Conservation (phyloP, 37 sponge, comb jelly and placozoan genomes). For the Halisarca cf. caerulea region DNA sequence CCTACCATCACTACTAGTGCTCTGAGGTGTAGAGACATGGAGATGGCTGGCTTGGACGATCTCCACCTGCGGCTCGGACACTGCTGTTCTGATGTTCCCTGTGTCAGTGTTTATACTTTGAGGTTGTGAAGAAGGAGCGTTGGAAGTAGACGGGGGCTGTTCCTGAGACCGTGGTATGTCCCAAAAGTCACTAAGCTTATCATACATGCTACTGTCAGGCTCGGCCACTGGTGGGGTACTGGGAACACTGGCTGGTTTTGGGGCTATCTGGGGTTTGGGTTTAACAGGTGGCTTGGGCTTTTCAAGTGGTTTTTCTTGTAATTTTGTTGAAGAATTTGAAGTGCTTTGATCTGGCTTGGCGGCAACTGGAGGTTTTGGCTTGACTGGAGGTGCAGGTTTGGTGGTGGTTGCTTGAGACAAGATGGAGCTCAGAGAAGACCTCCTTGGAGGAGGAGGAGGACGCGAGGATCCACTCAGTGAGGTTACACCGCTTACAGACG, state of each 20-base stretch:
- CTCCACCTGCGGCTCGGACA: background rate
- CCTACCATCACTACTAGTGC: too few relatives aligned
- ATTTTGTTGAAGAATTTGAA: too few relatives aligned
- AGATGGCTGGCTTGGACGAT: background rate
- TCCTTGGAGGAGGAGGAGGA: too few relatives aligned
- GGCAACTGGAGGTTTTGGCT: background rate
- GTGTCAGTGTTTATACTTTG: background rate
- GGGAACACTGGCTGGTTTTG: background rate
- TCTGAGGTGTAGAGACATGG: background rate
- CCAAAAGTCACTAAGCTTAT: constrained; percentile 17
- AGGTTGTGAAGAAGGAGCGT: background rate
- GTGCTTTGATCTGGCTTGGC: background rate
- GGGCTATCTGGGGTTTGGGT: background rate
- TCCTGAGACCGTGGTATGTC: constrained; percentile 11
- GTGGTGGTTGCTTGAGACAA: background rate
- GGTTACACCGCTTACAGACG: too few relatives aligned
- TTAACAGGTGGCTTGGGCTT: background rate
- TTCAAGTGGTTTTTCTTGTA: background rate
- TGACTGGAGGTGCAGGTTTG: background rate
- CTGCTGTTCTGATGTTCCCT: background rate
- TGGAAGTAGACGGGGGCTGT: background rate
- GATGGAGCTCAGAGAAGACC: too few relatives aligned
- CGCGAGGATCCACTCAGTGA: too few relatives aligned
- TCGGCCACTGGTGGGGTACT: background rate
- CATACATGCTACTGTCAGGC: background rate